Base-by-base conservation (phyloP, 2,888 invertebrate species). In the Drosophila nr. fundita region DNA sequence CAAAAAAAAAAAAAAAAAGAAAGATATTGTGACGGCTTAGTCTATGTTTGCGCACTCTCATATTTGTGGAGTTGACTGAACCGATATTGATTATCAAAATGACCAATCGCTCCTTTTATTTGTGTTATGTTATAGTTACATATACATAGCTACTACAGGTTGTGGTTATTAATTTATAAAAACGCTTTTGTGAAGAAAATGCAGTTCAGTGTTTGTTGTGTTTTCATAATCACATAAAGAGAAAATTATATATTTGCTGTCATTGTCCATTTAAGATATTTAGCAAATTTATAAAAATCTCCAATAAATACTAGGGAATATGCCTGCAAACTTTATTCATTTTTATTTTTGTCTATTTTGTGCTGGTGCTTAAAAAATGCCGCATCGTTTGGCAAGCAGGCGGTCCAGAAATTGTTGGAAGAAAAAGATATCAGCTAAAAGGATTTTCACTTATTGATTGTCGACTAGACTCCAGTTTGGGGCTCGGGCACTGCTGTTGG, bases 401-500 rank as follows among this genome's bases (percentile, higher is more conserved):
- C 40, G 27, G 27, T 32, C 13, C 18, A 27, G 13, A n/a, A 27
- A n/a, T 27, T n/a, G 13, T 27, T 18, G 29, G 40, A 29, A 29
- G 29, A 11, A 40, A 8, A 24, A n/a, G 13, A 48, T 59, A 45
- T 27, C 32, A 34, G 53, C 29, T 62, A 29, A 48, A 60, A 48
- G 63, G 48, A 63, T 60, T 73, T 60, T 40, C 48, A 29, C 49
- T 57, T 63, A 59, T 60, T 72, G 76, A 62, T 48, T 55, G 55
- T 59, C 21, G 36, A 30, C 27, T 42, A 69, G 40, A 42, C 71
- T 32, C 21, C 32, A 53, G 50, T 38, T 29, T 57, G 30, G 29
- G 55, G 45, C 58, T 34, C 38, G 36, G 15, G 15, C 53, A 40
- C 54, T 58, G 74, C 80, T 79, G 58, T 59, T 70, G 61, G 58